Conservation (phyloP, 2,888 invertebrate genomes). For the Stenotaenia linearis region DNA sequence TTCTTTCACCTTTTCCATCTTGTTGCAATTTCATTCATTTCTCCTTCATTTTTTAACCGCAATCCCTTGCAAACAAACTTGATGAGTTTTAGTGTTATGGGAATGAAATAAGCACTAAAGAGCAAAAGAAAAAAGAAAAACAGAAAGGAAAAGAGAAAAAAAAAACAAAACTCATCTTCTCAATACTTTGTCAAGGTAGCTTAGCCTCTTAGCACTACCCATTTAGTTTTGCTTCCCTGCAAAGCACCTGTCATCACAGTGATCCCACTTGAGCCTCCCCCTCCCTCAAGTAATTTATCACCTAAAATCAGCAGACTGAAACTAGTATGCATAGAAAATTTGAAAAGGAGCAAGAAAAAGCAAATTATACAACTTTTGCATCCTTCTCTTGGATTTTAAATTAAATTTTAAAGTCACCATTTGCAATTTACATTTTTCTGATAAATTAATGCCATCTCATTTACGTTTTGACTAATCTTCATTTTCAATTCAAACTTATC, state of each 20-base stretch:
- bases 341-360: not conserved
- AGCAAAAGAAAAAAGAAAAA: not conserved
- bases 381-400: not conserved
- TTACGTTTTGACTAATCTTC: not conserved
- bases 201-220: slow-evolving; percentile 17
- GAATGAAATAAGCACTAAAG: not conserved
- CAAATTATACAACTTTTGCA: not conserved
- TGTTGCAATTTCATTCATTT: not conserved
- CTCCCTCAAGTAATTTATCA: slow-evolving; percentile 24
- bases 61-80: not conserved
- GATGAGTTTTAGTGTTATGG: slow-evolving; percentile 10
- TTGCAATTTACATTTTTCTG: not conserved
- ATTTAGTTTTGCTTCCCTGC: slow-evolving; percentile 18
- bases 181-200: slow-evolving; percentile 21
- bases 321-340: not conserved
- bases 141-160: not conserved
- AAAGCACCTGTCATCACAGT: slow-evolving; percentile 24
- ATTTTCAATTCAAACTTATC: too few relatives aligned
- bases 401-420: not conserved
- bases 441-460: not conserved
- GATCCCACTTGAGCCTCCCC: slow-evolving; percentile 4
- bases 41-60: not conserved
- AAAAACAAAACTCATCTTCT: not conserved
- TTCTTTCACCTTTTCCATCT: not conserved
- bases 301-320: slow-evolving; percentile 14